Percentiles rank a stretch among this genome's conserved stretches.
phyloP scores from a whole-genome alignment of 2,888 invertebrate genomes.

The Eupithecia pulchellata region DNA sequence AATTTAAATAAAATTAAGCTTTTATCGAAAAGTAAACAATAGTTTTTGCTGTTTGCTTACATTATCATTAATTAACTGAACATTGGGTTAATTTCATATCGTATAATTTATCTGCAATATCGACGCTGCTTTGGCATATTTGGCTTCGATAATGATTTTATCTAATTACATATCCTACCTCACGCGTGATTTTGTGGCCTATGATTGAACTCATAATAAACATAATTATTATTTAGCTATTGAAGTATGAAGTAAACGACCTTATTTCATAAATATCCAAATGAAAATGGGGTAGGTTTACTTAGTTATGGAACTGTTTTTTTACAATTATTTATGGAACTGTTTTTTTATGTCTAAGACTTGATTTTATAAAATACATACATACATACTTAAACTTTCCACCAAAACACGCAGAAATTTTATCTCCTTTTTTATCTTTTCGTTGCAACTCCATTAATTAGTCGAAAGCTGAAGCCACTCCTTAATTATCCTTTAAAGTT shows the following conservation, averaged over 20 bases:
- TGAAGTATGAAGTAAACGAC: not conserved
- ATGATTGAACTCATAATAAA: conserved; percentile 18
- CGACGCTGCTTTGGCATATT: not conserved
- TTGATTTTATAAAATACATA: not conserved
- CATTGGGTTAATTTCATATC: not conserved
- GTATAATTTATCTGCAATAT: not conserved
- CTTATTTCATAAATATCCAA: not conserved
- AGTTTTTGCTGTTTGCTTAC: conserved; percentile 23
- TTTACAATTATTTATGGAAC: no score
- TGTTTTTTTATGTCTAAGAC: not conserved
- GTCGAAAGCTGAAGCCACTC: not conserved
- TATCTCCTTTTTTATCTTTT: not conserved
- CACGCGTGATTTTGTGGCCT: conserved; percentile 9
- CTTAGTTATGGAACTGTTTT: not conserved
- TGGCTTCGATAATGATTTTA: conserved; percentile 1
- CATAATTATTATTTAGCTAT: conserved; percentile 10
- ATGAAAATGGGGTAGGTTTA: not conserved
- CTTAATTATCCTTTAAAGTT: not conserved
- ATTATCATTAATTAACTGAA: conserved; percentile 22
- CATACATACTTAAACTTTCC: not conserved
- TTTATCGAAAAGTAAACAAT: not conserved
- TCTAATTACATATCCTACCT: not conserved
- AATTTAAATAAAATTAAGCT: conserved; percentile 23
- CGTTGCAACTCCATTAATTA: not conserved
- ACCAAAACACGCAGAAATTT: not conserved